Percentiles rank a stretch among this genome's conserved stretches.
Conservation (phyloP, 2,113 vertebrate genomes). For the Apistogramma diplotaenia region DNA sequence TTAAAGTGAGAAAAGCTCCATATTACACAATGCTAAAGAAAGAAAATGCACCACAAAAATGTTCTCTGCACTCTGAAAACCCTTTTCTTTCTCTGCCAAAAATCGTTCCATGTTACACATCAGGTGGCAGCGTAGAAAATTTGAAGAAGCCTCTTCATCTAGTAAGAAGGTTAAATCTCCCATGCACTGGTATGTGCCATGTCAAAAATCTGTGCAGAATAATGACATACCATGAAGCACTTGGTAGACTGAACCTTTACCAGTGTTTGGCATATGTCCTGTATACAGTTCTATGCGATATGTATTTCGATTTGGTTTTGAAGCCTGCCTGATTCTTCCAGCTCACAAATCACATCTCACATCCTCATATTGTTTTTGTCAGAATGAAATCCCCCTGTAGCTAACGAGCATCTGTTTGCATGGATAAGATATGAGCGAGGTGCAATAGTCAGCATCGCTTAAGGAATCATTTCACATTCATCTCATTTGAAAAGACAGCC, state of each 20-base stretch:
- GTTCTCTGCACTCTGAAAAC: not conserved
- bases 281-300: not conserved
- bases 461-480: constrained; percentile 39
- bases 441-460: constrained; percentile 40
- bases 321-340: not conserved
- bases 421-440: constrained; percentile 52
- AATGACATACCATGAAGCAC: not conserved
- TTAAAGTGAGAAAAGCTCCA: constrained; percentile 6
- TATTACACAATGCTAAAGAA: not conserved
- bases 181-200: not conserved
- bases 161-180: not conserved
- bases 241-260: not conserved
- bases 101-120: constrained; percentile 14
- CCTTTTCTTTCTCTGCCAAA: not conserved
- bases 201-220: not conserved
- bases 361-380: constrained; percentile 36
- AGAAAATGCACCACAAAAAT: not conserved
- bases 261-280: not conserved
- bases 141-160: not conserved
- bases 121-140: not conserved
- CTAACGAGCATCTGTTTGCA: constrained; percentile 57
- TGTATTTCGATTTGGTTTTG: not conserved
- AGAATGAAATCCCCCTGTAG: constrained; percentile 15
- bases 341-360: not conserved
- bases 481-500: constrained; percentile 47